Evolutionary conservation across 2,888 invertebrate species (phyloP), one percentile per base, ranked within the genome.

Genomic region (Eupithecia abbreviata): DNA sequence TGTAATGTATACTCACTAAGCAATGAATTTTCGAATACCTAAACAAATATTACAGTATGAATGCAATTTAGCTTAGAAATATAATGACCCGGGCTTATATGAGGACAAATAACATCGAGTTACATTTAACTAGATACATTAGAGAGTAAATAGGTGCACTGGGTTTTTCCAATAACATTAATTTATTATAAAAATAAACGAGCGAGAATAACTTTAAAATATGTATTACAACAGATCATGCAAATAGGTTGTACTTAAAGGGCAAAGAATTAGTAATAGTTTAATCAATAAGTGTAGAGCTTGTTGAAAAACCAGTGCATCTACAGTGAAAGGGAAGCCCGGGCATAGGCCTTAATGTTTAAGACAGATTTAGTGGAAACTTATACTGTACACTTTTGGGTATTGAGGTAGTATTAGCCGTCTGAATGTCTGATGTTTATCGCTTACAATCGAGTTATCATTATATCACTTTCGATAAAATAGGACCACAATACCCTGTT

Each of bases 401-500:
- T 94, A 95, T 95, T 95, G 94, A 87, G 94, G 94, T 94, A 93
- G 94, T 94, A 94, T 94, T 93, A 89, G 87, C 89, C 91, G 86
- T 86, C 88, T 86, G 84, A 78, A 76, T 75, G n/a, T 88, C 88
- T 87, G 91, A 88, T 90, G 86, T 86, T 86, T 82, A 82, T 87
- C 89, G 88, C 90, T 90, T 91, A 91, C 91, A 88, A 90, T 90
- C 92, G 89, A 91, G 88, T 89, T 91, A 92, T 89, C 87, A 85
- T 71, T 84, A 87, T 88, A 91, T 91, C 93, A 89, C 92, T 86
- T 92, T 90, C 92, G 88, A 85, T 92, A 93, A 94, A 93, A 94
- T 94, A 94, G 93, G 93, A 94, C 94, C 94, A 91, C 94, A 94
- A 95, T 94, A 95, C 94, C 94, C 94, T 95, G 94, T 90, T 93